A percentile compares a stretch with the other conserved stretches of the same genome.
Conservation (phyloP, 2,888 invertebrate genomes). For the Drosophila testacea region DNA sequence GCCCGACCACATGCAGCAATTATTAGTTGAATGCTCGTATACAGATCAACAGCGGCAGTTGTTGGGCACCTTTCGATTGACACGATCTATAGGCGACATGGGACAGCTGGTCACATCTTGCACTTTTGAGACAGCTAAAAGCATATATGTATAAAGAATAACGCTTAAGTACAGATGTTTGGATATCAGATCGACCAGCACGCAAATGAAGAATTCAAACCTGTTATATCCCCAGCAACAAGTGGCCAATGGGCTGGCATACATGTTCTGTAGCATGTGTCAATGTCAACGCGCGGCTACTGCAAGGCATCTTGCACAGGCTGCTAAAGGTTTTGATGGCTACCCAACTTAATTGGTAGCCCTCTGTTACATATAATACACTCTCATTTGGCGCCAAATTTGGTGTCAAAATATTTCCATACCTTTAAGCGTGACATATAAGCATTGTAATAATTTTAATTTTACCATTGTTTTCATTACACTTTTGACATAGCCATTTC, state of each 20-base stretch:
- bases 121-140: slow-evolving; percentile 34
- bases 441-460: neutral
- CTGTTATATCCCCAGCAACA: slow-evolving; percentile 61
- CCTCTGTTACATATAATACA: slow-evolving; percentile 4
- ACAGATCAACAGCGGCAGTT: slow-evolving; percentile 61
- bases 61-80: slow-evolving; percentile 70
- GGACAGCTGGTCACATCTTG: slow-evolving; percentile 43
- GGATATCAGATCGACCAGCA: slow-evolving; percentile 46
- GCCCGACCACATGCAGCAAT: slow-evolving; percentile 65
- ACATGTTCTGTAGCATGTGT: slow-evolving; percentile 63
- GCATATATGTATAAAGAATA: slow-evolving; percentile 13
- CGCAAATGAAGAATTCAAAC: slow-evolving; percentile 78
- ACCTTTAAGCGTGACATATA: neutral
- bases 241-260: slow-evolving; percentile 51
- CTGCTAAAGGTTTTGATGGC: slow-evolving; percentile 29
- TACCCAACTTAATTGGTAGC: slow-evolving; percentile 22
- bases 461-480: slow-evolving; percentile 28
- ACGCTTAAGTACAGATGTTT: slow-evolving; percentile 35
- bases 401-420: slow-evolving; percentile 8
- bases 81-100: slow-evolving; percentile 53
- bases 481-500: slow-evolving; percentile 34
- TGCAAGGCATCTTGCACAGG: slow-evolving; percentile 59
- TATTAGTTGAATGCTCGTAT: slow-evolving; percentile 64
- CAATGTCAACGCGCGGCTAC: slow-evolving; percentile 58
- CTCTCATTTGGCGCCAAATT: slow-evolving; percentile 40